Percentiles rank a stretch among this genome's conserved stretches.
phyloP scores from a whole-genome alignment of 2,113 vertebrate species.

The Euleptes europaea region DNA sequence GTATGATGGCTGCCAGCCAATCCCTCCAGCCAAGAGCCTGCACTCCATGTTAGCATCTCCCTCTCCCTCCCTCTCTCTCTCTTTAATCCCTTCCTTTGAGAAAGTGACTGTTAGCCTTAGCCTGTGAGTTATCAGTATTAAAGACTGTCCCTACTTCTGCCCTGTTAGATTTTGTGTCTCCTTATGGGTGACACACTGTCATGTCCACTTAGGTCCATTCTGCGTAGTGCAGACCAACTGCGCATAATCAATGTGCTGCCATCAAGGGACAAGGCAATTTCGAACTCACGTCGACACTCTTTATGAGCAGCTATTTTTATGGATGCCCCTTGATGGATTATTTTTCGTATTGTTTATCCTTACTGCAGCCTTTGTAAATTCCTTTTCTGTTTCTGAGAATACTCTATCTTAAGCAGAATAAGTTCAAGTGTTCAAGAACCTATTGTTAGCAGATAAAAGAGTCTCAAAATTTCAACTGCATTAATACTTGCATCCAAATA shows the following conservation, averaged over 20 bases:
- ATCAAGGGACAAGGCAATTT: fast-evolving
- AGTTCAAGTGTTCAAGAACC: neutral
- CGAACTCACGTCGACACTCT: fast-evolving
- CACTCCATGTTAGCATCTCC: neutral
- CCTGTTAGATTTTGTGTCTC: neutral
- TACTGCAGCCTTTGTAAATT: fast-evolving
- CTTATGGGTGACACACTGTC: neutral
- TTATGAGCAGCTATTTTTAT: too few species aligned
- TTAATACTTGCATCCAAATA: neutral
- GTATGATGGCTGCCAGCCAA: neutral
- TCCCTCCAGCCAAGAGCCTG: fast-evolving
- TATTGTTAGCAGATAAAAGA: neutral
- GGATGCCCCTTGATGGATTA: neutral
- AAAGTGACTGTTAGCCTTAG: fast-evolving
- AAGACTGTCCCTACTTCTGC: neutral
- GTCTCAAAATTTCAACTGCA: neutral
- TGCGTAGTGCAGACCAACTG: neutral
- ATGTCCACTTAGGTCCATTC: neutral
- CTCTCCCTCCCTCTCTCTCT: too few species aligned
- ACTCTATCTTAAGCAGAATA: neutral
- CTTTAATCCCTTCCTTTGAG: fast-evolving
- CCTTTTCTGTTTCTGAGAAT: neutral
- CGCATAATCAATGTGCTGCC: neutral
- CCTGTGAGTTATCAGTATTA: neutral
- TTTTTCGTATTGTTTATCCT: neutral